A percentile compares a stretch with the other conserved stretches of the same genome.
phyloP scores from a whole-genome alignment of 1,140 invertebrate species.

The Drosophila tristis region DNA sequence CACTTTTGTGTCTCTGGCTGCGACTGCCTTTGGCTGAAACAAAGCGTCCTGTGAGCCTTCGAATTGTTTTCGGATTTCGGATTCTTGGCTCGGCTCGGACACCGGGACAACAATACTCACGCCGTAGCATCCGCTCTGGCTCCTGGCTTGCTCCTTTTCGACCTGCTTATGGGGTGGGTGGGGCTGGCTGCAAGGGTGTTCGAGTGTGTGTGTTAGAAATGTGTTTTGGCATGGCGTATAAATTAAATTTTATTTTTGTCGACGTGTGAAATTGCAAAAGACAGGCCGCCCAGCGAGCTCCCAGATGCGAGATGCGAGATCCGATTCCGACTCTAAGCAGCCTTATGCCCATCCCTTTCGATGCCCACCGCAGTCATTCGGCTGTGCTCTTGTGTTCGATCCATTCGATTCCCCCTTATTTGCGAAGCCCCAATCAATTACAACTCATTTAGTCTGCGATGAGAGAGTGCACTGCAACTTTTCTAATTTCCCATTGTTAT shows the following conservation, averaged over 20 bases:
- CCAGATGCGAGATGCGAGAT: background rate
- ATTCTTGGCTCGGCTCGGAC: slow-evolving; percentile 62
- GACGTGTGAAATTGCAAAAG: slow-evolving; percentile 63
- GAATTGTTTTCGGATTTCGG: slow-evolving; percentile 57
- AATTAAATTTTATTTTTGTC: slow-evolving; percentile 66
- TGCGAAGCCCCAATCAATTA: too few species aligned
- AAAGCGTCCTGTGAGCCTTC: slow-evolving; percentile 33
- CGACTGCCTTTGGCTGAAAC: slow-evolving; percentile 29
- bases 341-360: too few species aligned
- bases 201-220: slow-evolving; percentile 36
- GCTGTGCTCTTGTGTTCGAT: too few species aligned
- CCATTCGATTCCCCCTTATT: too few species aligned
- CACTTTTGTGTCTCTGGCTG: slow-evolving; percentile 15
- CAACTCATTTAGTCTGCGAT: too few species aligned
- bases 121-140: too few species aligned
- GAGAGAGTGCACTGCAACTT: too few species aligned
- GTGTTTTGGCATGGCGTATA: slow-evolving; percentile 59
- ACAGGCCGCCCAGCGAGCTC: slow-evolving; percentile 17
- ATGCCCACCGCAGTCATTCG: too few species aligned
- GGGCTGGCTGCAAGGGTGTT: background rate
- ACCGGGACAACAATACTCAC: slow-evolving; percentile 3
- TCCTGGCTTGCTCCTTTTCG: background rate
- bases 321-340: too few species aligned
- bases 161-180: background rate
- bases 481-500: too few species aligned